A percentile compares a stretch with the other conserved stretches of the same genome.
Evolutionary conservation across 2,888 invertebrate species (phyloP).

Genomic region (Sturmia bella): DNA sequence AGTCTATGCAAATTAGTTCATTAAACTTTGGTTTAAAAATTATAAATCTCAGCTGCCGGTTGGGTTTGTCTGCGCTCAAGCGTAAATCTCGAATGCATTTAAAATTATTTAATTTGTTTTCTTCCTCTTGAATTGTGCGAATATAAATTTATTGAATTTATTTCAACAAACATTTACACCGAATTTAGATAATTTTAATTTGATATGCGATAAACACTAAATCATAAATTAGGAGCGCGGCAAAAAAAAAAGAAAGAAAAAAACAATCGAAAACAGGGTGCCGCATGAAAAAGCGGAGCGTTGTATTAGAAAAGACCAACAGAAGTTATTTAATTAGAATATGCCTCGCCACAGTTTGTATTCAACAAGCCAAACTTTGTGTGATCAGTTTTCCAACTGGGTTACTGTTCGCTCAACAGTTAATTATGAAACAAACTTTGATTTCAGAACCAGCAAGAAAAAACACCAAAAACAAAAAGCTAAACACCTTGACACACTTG

Average conservation of each 20-base stretch:
- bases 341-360: too few relatives aligned
- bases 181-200: too few relatives aligned
- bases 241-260: too few relatives aligned
- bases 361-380: not conserved
- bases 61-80: not conserved
- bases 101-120: not conserved
- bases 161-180: not conserved
- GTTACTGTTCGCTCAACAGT: not conserved
- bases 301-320: too few relatives aligned
- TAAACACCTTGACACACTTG: slow-evolving; percentile 38
- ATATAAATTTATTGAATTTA: not conserved
- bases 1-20: slow-evolving; percentile 1
- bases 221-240: too few relatives aligned
- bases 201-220: too few relatives aligned
- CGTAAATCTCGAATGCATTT: not conserved
- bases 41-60: not conserved
- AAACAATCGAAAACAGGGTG: too few relatives aligned
- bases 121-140: not conserved
- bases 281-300: too few relatives aligned
- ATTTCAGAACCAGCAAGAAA: not conserved
- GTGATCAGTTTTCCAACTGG: not conserved
- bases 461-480: not conserved
- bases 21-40: slow-evolving; percentile 14
- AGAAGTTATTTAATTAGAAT: too few relatives aligned
- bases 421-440: slow-evolving; percentile 3